Conservation (phyloP, 1,140 invertebrate species). For the Meloidogyne hapla region DNA sequence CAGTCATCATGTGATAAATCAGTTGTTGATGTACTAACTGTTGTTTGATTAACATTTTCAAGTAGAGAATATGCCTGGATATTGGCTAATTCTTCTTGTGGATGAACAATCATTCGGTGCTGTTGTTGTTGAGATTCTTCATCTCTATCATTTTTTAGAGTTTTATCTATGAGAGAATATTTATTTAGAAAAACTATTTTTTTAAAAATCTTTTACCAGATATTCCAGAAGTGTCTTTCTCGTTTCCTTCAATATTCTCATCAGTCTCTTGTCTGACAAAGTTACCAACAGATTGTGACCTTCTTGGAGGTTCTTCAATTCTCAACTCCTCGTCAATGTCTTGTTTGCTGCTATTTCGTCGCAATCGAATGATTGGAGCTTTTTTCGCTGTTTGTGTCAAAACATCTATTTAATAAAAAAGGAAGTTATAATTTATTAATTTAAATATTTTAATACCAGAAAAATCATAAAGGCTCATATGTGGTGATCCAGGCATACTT, state of each 20-base stretch:
- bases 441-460: not conserved
- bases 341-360: not conserved
- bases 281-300: slow-evolving; percentile 1
- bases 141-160: not conserved
- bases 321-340: not conserved
- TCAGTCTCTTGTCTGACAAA: not conserved
- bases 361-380: not conserved
- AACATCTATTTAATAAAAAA: not conserved
- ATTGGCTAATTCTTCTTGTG: not conserved
- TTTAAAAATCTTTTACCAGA: not conserved
- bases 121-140: not conserved
- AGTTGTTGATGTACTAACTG: not conserved
- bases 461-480: slow-evolving; percentile 1
- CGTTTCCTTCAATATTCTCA: not conserved
- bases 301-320: not conserved
- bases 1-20: not conserved
- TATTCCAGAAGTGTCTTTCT: not conserved
- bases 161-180: not conserved
- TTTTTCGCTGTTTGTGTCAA: not conserved
- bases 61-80: not conserved
- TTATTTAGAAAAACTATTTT: too few species aligned
- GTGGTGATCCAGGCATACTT: slow-evolving; percentile 1
- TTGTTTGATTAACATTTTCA: not conserved
- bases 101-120: not conserved
- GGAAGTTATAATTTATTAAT: too few species aligned